Conservation (phyloP, 2,113 vertebrate genomes). For the Falcunculus frontatus region DNA sequence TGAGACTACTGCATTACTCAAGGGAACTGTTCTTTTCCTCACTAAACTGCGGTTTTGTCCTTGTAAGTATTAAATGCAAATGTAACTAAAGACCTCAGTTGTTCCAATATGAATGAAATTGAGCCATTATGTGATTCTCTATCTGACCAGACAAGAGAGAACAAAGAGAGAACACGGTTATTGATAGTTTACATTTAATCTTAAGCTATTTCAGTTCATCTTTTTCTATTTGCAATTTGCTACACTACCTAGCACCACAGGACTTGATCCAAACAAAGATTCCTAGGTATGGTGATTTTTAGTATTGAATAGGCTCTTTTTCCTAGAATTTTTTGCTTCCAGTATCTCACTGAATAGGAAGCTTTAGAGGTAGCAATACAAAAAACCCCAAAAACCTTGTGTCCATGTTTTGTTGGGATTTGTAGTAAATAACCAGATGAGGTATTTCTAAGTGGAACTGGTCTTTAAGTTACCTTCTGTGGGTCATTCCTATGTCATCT, state of each 20-base stretch:
- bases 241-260: background rate
- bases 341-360: background rate
- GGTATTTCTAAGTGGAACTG: background rate
- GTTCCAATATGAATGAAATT: background rate
- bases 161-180: background rate
- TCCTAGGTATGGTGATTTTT: rapidly evolving
- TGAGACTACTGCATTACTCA: background rate
- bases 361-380: background rate
- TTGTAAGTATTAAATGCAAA: background rate
- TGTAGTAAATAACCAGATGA: background rate
- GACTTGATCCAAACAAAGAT: background rate
- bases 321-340: background rate
- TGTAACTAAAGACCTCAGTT: background rate
- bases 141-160: background rate
- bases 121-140: background rate
- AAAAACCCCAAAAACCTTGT: rapidly evolving
- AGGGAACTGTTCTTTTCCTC: background rate
- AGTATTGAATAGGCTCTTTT: background rate
- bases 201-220: background rate
- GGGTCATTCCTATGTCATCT: background rate
- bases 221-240: background rate
- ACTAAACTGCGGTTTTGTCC: background rate
- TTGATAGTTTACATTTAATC: background rate
- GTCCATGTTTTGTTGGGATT: background rate
- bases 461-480: background rate